Evolutionary conservation across 2,888 invertebrate species (phyloP).

Genomic region (Amphipyra berbera): DNA sequence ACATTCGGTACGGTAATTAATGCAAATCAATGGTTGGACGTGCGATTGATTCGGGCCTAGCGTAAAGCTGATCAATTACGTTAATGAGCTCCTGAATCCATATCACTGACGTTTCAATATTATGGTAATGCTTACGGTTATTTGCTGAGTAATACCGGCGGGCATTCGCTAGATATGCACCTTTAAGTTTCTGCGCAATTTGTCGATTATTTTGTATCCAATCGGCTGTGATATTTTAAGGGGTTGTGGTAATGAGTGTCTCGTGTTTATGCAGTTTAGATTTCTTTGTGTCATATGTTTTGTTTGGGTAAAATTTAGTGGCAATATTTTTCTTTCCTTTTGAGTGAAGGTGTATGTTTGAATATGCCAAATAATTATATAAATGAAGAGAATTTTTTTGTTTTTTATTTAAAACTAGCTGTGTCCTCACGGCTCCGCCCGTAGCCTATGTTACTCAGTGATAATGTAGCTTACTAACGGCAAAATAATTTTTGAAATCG

Average conservation of each 20-base stretch:
- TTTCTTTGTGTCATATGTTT: conserved; percentile 44
- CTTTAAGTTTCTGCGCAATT: conserved; percentile 62
- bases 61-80: conserved; percentile 88
- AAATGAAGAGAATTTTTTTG: too few species aligned
- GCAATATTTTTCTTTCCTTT: conserved; percentile 7
- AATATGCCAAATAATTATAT: too few species aligned
- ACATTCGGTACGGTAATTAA: conserved; percentile 86
- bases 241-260: conserved; percentile 56
- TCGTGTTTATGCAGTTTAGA: conserved; percentile 42
- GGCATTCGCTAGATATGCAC: conserved; percentile 61
- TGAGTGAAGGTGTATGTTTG: too few species aligned
- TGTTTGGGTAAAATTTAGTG: conserved; percentile 5
- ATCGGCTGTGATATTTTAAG: conserved; percentile 62
- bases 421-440: too few species aligned
- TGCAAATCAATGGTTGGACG: conserved; percentile 87
- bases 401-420: too few species aligned
- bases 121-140: conserved; percentile 83
- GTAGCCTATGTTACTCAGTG: too few species aligned
- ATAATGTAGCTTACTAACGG: too few species aligned
- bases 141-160: conserved; percentile 70
- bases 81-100: conserved; percentile 86
- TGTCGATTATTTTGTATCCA: conserved; percentile 63
- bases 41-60: conserved; percentile 84
- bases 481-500: too few species aligned
- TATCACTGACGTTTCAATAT: conserved; percentile 86